Conservation (phyloP, 2,113 vertebrate genomes). For the Cryptomyrus ogoouensis region DNA sequence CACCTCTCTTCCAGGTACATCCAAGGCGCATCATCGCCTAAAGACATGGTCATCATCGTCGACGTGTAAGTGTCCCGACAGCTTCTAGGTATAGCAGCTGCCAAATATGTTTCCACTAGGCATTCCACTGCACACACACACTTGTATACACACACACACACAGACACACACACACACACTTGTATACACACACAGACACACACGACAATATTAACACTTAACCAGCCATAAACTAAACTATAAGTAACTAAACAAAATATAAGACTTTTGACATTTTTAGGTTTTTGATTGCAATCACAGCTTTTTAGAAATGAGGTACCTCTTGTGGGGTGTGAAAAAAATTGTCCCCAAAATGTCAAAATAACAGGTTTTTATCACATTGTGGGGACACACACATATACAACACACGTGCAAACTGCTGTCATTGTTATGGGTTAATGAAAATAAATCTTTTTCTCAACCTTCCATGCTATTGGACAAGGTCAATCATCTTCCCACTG, state of each 20-base stretch:
- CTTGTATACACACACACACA: not conserved
- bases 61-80: constrained; percentile 80
- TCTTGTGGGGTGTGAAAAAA: not conserved
- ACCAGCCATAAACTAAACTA: not conserved
- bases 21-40: constrained; percentile 92
- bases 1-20: constrained; percentile 76
- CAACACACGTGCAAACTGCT: not conserved
- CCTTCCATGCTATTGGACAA: not conserved
- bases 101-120: not conserved
- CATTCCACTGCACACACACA: not conserved
- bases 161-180: not conserved
- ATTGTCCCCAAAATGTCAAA: not conserved
- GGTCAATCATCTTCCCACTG: not conserved
- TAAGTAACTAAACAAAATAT: not conserved
- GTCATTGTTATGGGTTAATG: not conserved
- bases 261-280: not conserved
- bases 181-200: not conserved
- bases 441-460: not conserved
- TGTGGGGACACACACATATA: not conserved
- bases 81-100: not conserved
- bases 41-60: constrained; percentile 99
- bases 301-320: not conserved
- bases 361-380: not conserved
- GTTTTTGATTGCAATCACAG: not conserved
- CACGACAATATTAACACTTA: not conserved